Conservation (phyloP, 2,797 vertebrate species). For the Pelobates cultripes region DNA sequence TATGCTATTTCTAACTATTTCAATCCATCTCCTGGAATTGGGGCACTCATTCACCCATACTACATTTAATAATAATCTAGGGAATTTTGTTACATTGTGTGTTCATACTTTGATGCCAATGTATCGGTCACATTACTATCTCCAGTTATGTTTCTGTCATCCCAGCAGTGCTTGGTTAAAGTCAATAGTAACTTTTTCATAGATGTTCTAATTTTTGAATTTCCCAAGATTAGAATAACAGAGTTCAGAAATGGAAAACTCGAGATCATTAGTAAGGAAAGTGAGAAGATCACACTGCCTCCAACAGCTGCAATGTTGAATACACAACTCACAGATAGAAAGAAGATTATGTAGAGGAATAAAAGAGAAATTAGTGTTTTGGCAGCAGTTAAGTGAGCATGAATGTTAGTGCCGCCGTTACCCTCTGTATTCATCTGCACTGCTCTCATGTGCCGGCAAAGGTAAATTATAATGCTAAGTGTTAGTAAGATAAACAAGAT, state of each 20-base stretch:
- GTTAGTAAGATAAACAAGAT: conserved; percentile 56
- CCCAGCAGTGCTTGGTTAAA: too few relatives aligned
- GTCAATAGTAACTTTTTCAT: neutral
- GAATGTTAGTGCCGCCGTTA: conserved; percentile 37
- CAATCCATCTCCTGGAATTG: too few relatives aligned
- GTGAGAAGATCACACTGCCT: neutral
- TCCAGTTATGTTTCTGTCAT: too few relatives aligned
- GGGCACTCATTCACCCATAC: too few relatives aligned
- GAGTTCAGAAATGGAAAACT: conserved; percentile 56
- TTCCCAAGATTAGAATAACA: conserved; percentile 56
- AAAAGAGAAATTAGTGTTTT: conserved; percentile 67
- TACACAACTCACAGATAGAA: conserved; percentile 33
- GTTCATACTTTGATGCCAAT: too few relatives aligned
- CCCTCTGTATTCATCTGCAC: conserved; percentile 40
- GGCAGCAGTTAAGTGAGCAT: conserved; percentile 63
- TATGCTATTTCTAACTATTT: too few relatives aligned
- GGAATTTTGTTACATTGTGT: too few relatives aligned
- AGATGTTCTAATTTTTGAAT: conserved; percentile 54
- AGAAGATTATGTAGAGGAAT: conserved; percentile 58
- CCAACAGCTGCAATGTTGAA: neutral
- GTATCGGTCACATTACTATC: too few relatives aligned
- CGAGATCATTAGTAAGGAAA: conserved; percentile 35
- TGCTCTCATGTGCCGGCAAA: conserved; percentile 58
- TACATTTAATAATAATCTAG: too few relatives aligned
- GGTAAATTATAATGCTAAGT: conserved; percentile 60